A percentile compares a stretch with the other conserved stretches of the same genome.
Evolutionary conservation across 2,888 invertebrate genomes (phyloP).

Genomic region (Sacculina carcini): DNA sequence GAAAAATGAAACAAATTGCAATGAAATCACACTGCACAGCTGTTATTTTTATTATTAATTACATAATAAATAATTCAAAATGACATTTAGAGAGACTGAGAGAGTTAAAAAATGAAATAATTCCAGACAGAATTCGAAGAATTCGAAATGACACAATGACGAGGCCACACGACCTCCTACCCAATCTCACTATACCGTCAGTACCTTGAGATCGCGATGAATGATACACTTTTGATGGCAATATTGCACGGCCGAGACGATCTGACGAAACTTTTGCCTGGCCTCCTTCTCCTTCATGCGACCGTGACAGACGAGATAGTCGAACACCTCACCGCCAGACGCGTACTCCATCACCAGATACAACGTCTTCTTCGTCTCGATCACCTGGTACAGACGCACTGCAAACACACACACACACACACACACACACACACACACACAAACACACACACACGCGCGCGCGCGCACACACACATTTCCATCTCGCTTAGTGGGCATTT

Average conservation of each 20-base stretch:
- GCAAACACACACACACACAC: background rate
- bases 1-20: too few relatives aligned
- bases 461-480: too few relatives aligned
- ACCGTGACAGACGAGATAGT: constrained; percentile 90
- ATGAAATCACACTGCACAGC: too few relatives aligned
- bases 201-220: constrained; percentile 45
- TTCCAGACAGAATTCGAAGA: too few relatives aligned
- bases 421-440: background rate
- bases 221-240: constrained; percentile 99
- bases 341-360: constrained; percentile 99
- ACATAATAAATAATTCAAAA: too few relatives aligned
- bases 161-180: too few relatives aligned
- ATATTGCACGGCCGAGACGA: constrained; percentile 99
- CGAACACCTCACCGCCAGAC: constrained; percentile 97
- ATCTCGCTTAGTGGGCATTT: too few relatives aligned
- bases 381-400: constrained; percentile 42
- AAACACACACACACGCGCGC: background rate
- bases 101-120: too few relatives aligned
- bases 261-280: constrained; percentile 83
- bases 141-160: too few relatives aligned
- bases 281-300: constrained; percentile 96
- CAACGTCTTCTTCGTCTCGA: constrained; percentile 98
- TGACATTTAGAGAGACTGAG: too few relatives aligned
- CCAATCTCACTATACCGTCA: too few relatives aligned
- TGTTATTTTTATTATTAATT: too few relatives aligned